These are phyloP conservation scores for Coelopa pilipes DNA, from an alignment of 2,888 invertebrate genomes.

Conservation along the genomic window DNA sequence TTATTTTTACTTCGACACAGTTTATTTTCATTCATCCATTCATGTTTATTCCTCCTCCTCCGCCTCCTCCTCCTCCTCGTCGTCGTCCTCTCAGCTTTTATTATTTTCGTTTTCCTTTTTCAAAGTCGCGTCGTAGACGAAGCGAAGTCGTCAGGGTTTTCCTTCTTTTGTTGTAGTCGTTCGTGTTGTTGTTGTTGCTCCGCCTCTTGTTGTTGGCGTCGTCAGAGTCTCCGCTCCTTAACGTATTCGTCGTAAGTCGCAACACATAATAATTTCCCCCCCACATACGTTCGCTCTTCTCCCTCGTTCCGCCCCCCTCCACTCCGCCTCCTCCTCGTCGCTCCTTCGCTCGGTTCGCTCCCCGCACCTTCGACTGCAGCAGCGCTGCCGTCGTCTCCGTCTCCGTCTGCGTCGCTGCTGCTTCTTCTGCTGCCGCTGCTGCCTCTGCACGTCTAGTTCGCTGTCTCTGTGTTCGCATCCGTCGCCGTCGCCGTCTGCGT, in stretches of 20 bases:
- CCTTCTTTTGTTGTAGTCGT: conserved; percentile 23
- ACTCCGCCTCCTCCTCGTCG: conserved; percentile 9
- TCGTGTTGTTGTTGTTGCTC: conserved; percentile 15
- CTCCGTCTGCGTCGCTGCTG: background rate
- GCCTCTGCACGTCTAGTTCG: background rate
- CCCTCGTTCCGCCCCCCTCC: background rate
- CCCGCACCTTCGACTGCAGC: background rate
- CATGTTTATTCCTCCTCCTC: conserved; percentile 11
- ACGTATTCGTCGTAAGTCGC: conserved; percentile 30
- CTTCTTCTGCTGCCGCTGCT: background rate
- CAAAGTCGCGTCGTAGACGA: conserved; percentile 30
- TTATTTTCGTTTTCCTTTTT: conserved; percentile 26
- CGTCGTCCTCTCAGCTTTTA: background rate
- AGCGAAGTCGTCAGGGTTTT: conserved; percentile 13
- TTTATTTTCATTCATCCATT: conserved; percentile 34
- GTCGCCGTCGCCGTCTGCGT: too few relatives aligned
- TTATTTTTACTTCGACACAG: conserved; percentile 29
- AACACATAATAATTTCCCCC: conserved; percentile 31
- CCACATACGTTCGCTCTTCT: conserved; percentile 13
- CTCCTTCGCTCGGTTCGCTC: conserved; percentile 39
- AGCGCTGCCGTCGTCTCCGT: conserved; percentile 22
- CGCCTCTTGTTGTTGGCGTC: conserved; percentile 16
- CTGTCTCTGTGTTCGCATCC: background rate
- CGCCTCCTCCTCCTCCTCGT: background rate
- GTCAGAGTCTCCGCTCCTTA: conserved; percentile 30